Conservation (phyloP, 2,888 invertebrate genomes). For the Heliconius sara region DNA sequence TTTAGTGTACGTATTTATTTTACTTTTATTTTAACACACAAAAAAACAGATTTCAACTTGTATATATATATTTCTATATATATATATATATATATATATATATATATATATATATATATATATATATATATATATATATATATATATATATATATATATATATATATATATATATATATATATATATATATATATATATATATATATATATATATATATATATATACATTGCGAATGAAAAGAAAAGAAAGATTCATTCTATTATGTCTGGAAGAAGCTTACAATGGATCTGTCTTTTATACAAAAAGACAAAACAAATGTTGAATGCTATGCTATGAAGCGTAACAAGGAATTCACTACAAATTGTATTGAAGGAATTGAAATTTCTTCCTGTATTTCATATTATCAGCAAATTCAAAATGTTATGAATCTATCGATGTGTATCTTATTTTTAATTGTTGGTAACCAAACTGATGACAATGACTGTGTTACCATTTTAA, state of each 20-base stretch:
- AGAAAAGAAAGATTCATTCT: constrained; percentile 36
- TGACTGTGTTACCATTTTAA: too few species aligned
- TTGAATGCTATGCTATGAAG: constrained; percentile 42
- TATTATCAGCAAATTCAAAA: background rate
- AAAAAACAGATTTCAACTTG: constrained; percentile 1
- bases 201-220: background rate
- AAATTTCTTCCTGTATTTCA: constrained; percentile 34
- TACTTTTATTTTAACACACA: background rate
- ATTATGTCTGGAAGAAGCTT: constrained; percentile 38
- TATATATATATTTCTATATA: background rate
- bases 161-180: background rate
- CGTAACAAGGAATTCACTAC: constrained; percentile 40
- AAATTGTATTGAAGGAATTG: constrained; percentile 35
- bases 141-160: background rate
- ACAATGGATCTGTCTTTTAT: constrained; percentile 39
- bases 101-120: background rate
- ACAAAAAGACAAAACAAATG: constrained; percentile 43
- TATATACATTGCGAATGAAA: constrained; percentile 19
- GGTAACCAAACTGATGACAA: background rate
- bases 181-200: background rate
- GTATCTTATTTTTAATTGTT: background rate
- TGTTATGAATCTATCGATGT: background rate
- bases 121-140: background rate
- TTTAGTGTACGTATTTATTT: background rate
- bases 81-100: background rate